Evolutionary conservation across 2,113 vertebrate species (phyloP), one percentile per base, ranked within the genome.

Genomic region (Casuarius casuarius): DNA sequence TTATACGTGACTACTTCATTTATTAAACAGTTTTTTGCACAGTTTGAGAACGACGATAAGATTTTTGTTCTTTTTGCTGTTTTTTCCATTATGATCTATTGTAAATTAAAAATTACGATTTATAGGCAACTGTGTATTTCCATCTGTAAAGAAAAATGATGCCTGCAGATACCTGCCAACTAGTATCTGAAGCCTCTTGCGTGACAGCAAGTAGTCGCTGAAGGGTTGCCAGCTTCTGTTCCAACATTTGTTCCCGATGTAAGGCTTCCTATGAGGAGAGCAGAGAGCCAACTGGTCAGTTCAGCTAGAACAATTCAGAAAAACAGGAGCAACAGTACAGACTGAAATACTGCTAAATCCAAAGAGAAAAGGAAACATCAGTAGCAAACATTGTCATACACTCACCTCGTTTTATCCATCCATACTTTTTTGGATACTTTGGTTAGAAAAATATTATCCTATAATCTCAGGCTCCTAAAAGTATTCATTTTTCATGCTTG

Each of bases 181-280:
- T 99, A 98, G 99, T 99, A 98, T 99, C 99, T 22, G 99, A 99
- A 95, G 99, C 99, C 98, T 99, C 99, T 97, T 99, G 99, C 22
- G 99, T 99, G 95, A 98, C 98, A 98, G 99, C 98, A 84, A 99
- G 97, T 65, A 99, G 98, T 90, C 99, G 98, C 97, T 99, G 99
- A 97, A 99, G 98, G 13, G 99, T 99, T 97, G 99, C 99, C 94
- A 99, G 93, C 98, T 99, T 99, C 98, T 99, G 99, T 98, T 99
- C 99, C 98, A 99, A 98, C 99, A 99, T 99, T 98, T 99, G 99
- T 98, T 99, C 99, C 98, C 99, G 98, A 98, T 99, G 99, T 98
- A 99, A 99, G 98, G 99, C 99, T 98, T 99, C 99, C 99, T 99
- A 71, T 25, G 85, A 83, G 77, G 58, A 90, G 63, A 84, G 58